phyloP scores from a whole-genome alignment of 2,888 invertebrate genomes.

The Oeneis ivallda region DNA sequence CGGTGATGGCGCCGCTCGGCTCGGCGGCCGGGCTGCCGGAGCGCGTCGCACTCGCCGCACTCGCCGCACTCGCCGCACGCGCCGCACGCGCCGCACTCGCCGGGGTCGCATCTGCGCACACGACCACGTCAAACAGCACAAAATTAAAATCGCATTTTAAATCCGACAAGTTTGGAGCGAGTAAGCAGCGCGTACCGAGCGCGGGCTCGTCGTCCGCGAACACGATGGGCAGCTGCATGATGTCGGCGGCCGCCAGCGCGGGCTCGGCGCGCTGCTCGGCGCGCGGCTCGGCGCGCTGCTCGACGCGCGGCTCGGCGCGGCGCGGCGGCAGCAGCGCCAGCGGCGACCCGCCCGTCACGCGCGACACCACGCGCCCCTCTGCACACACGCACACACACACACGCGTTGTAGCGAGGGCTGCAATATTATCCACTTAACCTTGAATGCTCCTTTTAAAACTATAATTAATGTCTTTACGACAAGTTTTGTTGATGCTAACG shows the following conservation, averaged over 20 bases:
- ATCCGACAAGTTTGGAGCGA: not conserved
- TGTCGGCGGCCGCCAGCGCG: conserved; percentile 63
- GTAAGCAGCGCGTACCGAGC: conserved; percentile 15
- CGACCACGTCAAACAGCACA: too few relatives aligned
- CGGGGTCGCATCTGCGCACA: not conserved
- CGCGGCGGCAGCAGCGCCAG: conserved; percentile 54
- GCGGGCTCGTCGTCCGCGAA: conserved; percentile 79
- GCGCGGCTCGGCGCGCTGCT: conserved; percentile 39
- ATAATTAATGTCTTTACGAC: too few relatives aligned
- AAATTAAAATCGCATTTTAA: too few relatives aligned
- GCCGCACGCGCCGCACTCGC: not conserved
- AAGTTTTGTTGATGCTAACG: too few relatives aligned
- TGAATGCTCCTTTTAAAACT: too few relatives aligned
- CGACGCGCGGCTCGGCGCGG: conserved; percentile 42
- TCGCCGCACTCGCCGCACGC: too few relatives aligned
- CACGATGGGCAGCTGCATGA: conserved; percentile 83
- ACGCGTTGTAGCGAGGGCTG: too few relatives aligned
- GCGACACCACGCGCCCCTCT: conserved; percentile 58
- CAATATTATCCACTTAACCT: too few relatives aligned
- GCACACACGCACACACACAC: not conserved
- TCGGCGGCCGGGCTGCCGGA: not conserved
- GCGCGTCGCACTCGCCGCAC: not conserved
- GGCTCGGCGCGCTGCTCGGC: conserved; percentile 33
- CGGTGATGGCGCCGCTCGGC: conserved; percentile 4
- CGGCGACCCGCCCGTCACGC: conserved; percentile 54